Base-by-base conservation (phyloP, 2,888 invertebrate species). In the Calameuta idolon region DNA sequence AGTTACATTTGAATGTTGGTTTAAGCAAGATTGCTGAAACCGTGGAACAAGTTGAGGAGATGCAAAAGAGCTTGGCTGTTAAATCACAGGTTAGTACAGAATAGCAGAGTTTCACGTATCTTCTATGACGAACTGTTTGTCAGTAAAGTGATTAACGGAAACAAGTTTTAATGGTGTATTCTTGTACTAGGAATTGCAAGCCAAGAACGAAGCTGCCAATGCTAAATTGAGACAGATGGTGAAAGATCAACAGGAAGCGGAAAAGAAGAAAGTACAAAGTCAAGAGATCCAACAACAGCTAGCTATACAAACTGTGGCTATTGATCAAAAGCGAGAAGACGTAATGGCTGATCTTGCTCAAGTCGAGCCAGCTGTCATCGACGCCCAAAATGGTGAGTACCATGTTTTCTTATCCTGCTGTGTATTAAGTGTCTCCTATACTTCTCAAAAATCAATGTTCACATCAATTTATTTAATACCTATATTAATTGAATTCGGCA, bases 171-270 rank as follows among this genome's bases (percentile, higher is more conserved):
- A 31, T 76, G 3, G 12, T n/a, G 35, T 79, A 23, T 77, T 30
- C 77, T 77, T 78, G 31, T 75, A 79, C 84, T 80, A 95, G 94
- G 97, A 97, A 92, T 92, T 97, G 34, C 98, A 98, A 94, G 97
- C 98, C 71, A 99, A 99, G 93, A 99, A 99, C 90, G 98, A 98
- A 90, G 98, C 99, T 3, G 99, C 99, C 76, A 99, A 99, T 92
- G 97, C 98, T n/a, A 99, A 99, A 92, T 94, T 99, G 75, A 96
- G 98, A 84, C 99, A 99, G 92, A 99, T 99, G 99, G 97, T 99
- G 75, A 98, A 98, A 93, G 98, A 99, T 92, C 99, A 99, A 92
- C 99, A 99, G 89, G 99, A 99, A 92, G 99, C 99, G 2, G 99
- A 99, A 92, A 97, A 98, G 93, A 98, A 99, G 92, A 99, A 99